Conservation (phyloP, 2,888 invertebrate species). For the Anoncus sp. region DNA sequence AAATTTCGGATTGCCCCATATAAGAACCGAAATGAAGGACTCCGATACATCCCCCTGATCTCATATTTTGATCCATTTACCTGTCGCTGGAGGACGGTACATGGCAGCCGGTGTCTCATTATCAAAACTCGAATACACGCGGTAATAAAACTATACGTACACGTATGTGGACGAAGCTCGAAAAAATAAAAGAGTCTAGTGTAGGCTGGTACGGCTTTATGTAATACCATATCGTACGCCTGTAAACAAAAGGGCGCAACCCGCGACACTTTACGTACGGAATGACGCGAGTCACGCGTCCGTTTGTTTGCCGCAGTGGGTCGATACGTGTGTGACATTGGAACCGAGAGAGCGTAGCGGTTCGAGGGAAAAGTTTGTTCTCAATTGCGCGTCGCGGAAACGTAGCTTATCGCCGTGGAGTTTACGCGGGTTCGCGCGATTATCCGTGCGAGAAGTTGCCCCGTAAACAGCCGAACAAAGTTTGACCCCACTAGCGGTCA, state of each 20-base stretch:
- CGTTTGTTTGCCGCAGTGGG: neutral
- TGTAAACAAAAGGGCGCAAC: too few species aligned
- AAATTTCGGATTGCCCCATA: too few species aligned
- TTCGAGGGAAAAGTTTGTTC: constrained; percentile 53
- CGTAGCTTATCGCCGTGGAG: constrained; percentile 53
- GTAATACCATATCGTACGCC: too few species aligned
- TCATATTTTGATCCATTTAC: neutral
- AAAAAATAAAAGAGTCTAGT: too few species aligned
- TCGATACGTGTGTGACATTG: neutral
- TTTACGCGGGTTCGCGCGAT: constrained; percentile 47
- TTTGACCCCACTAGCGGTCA: constrained; percentile 48
- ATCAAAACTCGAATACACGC: too few species aligned
- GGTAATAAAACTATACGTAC: too few species aligned
- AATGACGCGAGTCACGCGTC: too few species aligned
- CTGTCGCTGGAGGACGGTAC: neutral
- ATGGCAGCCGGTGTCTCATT: too few species aligned
- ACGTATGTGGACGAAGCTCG: too few species aligned
- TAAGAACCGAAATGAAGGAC: too few species aligned
- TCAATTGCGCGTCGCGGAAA: constrained; percentile 50
- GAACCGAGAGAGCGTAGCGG: constrained; percentile 8
- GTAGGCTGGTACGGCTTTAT: too few species aligned
- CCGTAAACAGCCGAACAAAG: constrained; percentile 54
- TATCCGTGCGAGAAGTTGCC: constrained; percentile 59
- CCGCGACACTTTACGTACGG: too few species aligned
- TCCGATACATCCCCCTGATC: neutral